Conservation (phyloP, 2,888 invertebrate genomes). For the Callinectes sapidus region DNA sequence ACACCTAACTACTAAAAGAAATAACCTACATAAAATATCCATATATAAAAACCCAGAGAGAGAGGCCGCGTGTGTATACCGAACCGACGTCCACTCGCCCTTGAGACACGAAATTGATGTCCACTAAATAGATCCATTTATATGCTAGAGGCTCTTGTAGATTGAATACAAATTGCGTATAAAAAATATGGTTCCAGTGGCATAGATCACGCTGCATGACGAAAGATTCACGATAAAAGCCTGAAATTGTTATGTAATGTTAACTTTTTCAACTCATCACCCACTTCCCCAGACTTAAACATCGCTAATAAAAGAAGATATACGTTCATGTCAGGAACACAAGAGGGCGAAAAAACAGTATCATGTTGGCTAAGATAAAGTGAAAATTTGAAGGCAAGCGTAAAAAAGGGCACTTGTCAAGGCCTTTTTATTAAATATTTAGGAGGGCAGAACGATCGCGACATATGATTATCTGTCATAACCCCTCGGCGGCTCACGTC, state of each 20-base stretch:
- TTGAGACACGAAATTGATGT: neutral
- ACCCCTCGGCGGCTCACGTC: slow-evolving; percentile 5
- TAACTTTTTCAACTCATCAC: neutral
- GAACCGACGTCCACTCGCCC: neutral
- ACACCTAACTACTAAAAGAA: neutral
- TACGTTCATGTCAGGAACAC: neutral
- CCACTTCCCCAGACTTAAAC: slow-evolving; percentile 10
- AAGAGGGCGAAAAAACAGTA: neutral
- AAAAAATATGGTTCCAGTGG: neutral
- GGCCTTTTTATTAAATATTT: slow-evolving; percentile 28
- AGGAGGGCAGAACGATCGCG: slow-evolving; percentile 7
- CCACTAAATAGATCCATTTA: neutral
- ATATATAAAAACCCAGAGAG: neutral
- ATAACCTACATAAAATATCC: neutral
- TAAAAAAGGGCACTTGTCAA: neutral
- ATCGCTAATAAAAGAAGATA: neutral
- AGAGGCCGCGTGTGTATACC: neutral
- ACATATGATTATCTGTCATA: slow-evolving; percentile 20
- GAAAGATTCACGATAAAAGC: slow-evolving; percentile 3
- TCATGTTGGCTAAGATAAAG: slow-evolving; percentile 15
- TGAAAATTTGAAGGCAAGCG: slow-evolving; percentile 1
- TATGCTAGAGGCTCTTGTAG: neutral
- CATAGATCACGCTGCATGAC: neutral
- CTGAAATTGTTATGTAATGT: slow-evolving; percentile 17
- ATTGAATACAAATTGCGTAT: neutral